Base-by-base conservation (phyloP, 2,113 vertebrate genomes). In the Maccullochella peelii region DNA sequence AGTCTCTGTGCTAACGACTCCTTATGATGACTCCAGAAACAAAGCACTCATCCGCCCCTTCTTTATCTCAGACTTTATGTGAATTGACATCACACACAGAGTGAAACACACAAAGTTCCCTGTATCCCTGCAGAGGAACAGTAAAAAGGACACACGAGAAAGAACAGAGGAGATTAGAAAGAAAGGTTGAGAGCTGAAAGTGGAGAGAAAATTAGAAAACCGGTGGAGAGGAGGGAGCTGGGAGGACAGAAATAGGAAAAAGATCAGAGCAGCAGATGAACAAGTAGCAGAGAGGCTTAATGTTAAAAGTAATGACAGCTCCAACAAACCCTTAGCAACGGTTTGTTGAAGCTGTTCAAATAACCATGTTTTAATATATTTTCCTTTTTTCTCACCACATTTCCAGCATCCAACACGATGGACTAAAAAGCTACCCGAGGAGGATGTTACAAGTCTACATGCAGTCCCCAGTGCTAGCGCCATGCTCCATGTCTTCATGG, bases 331-430 rank as follows among this genome's bases (percentile, higher is more conserved):
- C n/a, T n/a, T n/a, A n/a, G n/a, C n/a, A n/a, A 38, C 0, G 25
- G 65, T 18, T 52, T 50, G 38, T 23, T 52, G 5, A 59, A 57
- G 16, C 14, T 62, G 21, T 73, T 58, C 5, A 38, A 49, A 68
- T 67, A 40, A 47, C 6, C 3, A 65, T 2, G 14, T 62, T 54
- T 62, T 36, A 25, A 72, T 40, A n/a, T 21, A 4, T 40, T 21
- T 78, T 73, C 30, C 1, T 54, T 66, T 8, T 82, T 71, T 68
- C 30, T 86, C 36, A 0, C 11, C n/a, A 33, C 38, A 16, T 73
- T 85, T 88, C 40, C 77, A 93, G 89, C 18, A 9, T 78, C 52
- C 57, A 55, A 12, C 23, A 55, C 38, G 63, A 81, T 59, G 42
- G 21, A 78, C 23, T 30, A 14, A 18, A 18, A 52, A 49, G 9